A percentile compares a stretch with the other conserved stretches of the same genome.
Evolutionary conservation across 2,113 vertebrate species (phyloP).

Genomic region (Engystomops pustulosus): DNA sequence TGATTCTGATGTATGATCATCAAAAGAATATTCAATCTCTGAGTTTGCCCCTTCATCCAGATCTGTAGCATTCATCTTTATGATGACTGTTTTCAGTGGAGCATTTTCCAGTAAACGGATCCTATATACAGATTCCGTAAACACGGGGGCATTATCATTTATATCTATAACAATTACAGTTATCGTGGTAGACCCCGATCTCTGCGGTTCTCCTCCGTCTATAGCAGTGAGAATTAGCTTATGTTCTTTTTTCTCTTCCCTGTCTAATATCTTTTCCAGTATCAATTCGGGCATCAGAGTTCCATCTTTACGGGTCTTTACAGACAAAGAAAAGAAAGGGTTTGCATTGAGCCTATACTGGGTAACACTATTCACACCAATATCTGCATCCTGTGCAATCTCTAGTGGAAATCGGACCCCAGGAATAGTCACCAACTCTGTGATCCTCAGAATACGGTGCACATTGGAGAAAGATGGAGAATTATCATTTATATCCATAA

Average conservation of each 20-base stretch:
- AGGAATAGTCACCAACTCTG: conserved; percentile 71
- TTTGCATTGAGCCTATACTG: conserved; percentile 73
- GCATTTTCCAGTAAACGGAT: conserved; percentile 73
- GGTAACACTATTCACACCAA: conserved; percentile 75
- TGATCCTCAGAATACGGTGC: conserved; percentile 70
- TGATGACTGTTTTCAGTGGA: conserved; percentile 68
- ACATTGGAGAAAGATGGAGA: conserved; percentile 73
- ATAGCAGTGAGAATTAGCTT: conserved; percentile 75
- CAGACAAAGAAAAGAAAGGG: conserved; percentile 66
- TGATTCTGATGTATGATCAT: conserved; percentile 74
- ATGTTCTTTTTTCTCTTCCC: conserved; percentile 74
- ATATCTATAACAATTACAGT: conserved; percentile 73
- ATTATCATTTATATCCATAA: conserved; percentile 83
- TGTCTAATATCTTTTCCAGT: conserved; percentile 75
- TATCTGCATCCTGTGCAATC: conserved; percentile 78
- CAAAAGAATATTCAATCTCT: conserved; percentile 75
- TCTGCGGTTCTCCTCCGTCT: conserved; percentile 75
- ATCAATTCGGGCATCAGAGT: conserved; percentile 78
- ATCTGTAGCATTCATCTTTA: conserved; percentile 76
- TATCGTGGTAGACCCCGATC: conserved; percentile 73
- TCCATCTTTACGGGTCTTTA: conserved; percentile 69
- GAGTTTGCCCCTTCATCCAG: conserved; percentile 80
- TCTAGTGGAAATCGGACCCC: conserved; percentile 76
- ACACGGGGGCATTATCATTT: conserved; percentile 79
- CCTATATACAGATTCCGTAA: conserved; percentile 68